These are phyloP conservation scores for Acromyrmex charruanus DNA, from an alignment of 1,140 invertebrate genomes.

Conservation along the genomic window DNA sequence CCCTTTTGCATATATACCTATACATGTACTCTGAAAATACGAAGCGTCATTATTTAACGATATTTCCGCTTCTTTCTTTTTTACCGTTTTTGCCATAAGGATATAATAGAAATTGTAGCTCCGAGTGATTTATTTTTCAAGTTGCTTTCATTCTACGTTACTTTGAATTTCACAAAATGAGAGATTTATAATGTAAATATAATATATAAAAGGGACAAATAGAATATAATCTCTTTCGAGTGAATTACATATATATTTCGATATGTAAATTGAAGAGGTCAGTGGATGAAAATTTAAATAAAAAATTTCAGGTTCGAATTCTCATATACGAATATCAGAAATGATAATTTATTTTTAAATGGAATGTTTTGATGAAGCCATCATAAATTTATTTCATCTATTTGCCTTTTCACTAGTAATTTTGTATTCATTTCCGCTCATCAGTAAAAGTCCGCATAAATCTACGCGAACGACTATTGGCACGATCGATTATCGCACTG, in stretches of 20 bases:
- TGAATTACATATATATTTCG: neutral
- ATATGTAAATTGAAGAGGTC: slow-evolving; percentile 20
- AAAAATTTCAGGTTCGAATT: neutral
- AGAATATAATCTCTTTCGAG: neutral
- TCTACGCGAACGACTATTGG: neutral
- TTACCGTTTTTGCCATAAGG: slow-evolving; percentile 18
- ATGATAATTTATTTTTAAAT: neutral
- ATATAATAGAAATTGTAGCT: slow-evolving; percentile 7
- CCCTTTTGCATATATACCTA: slow-evolving; percentile 52
- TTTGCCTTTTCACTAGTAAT: slow-evolving; percentile 17
- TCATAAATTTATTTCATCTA: neutral
- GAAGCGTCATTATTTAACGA: slow-evolving; percentile 44
- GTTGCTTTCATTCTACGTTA: neutral
- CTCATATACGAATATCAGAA: neutral
- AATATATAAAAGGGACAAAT: slow-evolving; percentile 6
- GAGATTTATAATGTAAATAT: slow-evolving; percentile 7
- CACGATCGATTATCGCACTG: slow-evolving; percentile 12
- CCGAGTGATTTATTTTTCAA: slow-evolving; percentile 32
- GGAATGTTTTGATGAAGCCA: neutral
- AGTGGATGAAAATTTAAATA: slow-evolving; percentile 4
- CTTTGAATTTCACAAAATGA: slow-evolving; percentile 2
- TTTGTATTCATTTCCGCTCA: slow-evolving; percentile 4
- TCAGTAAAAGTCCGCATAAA: neutral
- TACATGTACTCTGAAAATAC: neutral
- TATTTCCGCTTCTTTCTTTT: slow-evolving; percentile 23